phyloP scores from a whole-genome alignment of 2,888 invertebrate genomes.

The Drosophila eohydei region DNA sequence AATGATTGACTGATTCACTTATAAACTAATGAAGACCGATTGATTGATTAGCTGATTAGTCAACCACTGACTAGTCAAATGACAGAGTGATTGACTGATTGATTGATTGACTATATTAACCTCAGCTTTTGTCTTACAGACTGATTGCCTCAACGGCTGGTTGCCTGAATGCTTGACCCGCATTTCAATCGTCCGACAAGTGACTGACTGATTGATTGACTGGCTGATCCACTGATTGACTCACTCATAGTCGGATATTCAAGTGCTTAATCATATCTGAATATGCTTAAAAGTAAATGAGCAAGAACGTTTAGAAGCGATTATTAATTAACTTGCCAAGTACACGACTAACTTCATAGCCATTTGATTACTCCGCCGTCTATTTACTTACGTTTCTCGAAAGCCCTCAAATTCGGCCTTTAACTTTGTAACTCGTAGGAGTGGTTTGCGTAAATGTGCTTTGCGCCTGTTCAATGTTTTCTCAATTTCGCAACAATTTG shows the following conservation, averaged over 20 bases:
- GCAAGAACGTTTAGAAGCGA: background rate
- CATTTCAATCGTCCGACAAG: background rate
- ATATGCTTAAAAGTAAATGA: background rate
- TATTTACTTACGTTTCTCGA: background rate
- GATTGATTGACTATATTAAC: no score
- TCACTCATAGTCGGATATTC: background rate
- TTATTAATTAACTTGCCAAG: background rate
- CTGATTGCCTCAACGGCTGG: background rate
- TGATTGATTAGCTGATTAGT: background rate
- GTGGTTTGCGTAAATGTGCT: slow-evolving; percentile 5
- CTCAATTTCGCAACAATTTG: slow-evolving; percentile 18
- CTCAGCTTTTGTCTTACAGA: no score
- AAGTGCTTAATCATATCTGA: background rate
- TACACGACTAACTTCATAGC: background rate
- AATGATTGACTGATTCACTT: background rate
- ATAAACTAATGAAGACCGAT: no score
- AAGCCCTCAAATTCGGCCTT: background rate
- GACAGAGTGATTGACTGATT: background rate
- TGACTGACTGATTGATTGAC: background rate
- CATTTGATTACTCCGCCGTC: background rate
- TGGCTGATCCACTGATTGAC: background rate
- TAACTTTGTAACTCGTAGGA: background rate
- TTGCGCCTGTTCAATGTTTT: slow-evolving; percentile 13
- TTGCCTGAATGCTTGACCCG: background rate
- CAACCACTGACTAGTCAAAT: background rate